Percentiles rank a stretch among this genome's conserved stretches.
These are phyloP conservation scores for Mormyrus lacerda DNA, from an alignment of 2,113 vertebrate genomes.

Conservation along the genomic window DNA sequence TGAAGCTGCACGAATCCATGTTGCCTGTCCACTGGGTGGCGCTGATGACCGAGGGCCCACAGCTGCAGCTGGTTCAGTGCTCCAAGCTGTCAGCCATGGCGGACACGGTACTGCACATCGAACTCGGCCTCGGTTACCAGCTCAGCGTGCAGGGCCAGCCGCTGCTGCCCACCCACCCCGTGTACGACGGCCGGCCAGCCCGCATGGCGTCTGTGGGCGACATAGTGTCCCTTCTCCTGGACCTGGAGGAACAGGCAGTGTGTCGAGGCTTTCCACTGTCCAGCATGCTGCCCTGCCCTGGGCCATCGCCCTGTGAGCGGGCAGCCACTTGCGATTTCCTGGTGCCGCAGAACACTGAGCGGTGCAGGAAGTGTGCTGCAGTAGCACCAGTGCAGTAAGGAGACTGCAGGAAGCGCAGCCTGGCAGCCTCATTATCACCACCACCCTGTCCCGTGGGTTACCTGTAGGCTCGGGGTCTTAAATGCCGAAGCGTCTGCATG, in stretches of 20 bases:
- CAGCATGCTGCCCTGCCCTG: background rate
- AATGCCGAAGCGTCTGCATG: background rate
- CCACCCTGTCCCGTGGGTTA: background rate
- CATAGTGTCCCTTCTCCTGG: constrained; percentile 53
- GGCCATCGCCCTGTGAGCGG: constrained; percentile 49
- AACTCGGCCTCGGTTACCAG: constrained; percentile 55
- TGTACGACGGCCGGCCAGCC: constrained; percentile 51
- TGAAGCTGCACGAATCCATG: constrained; percentile 37
- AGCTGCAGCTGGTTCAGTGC: constrained; percentile 64
- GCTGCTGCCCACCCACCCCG: constrained; percentile 56
- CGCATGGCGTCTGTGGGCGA: constrained; percentile 37
- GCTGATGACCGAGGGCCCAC: constrained; percentile 56
- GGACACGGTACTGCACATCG: constrained; percentile 58
- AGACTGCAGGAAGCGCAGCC: background rate
- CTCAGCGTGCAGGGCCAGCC: constrained; percentile 62
- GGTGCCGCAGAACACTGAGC: constrained; percentile 39
- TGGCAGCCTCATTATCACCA: background rate
- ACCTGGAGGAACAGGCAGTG: constrained; percentile 53
- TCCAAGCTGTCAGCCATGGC: constrained; percentile 59
- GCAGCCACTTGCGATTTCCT: constrained; percentile 61
- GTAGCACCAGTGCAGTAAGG: background rate
- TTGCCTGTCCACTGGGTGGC: constrained; percentile 60
- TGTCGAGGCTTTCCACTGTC: constrained; percentile 52
- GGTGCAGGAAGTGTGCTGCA: constrained; percentile 48
- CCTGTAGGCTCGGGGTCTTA: background rate